phyloP scores from a whole-genome alignment of 2,888 invertebrate genomes.

The Drosophila bunnanda region DNA sequence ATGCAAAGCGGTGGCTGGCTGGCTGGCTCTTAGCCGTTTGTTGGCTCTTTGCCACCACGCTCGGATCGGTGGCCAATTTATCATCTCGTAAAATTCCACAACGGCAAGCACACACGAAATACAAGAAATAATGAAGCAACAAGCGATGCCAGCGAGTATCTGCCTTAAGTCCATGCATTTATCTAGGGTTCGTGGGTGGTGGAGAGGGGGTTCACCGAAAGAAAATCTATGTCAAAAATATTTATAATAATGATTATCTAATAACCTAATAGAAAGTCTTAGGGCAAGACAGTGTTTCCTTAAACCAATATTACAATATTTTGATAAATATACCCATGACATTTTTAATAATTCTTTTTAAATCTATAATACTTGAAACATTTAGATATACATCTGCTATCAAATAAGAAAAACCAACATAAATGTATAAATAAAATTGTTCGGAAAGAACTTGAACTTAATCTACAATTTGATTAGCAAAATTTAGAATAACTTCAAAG shows the following conservation, averaged over 20 bases:
- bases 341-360: background rate
- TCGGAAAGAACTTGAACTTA: too few species aligned
- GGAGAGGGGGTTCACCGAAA: background rate
- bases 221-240: background rate
- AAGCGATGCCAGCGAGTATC: conserved; percentile 44
- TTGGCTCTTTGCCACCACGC: conserved; percentile 75
- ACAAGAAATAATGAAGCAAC: conserved; percentile 58
- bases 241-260: background rate
- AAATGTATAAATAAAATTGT: too few species aligned
- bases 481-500: too few species aligned
- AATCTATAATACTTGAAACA: background rate
- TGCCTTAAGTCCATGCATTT: conserved; percentile 57
- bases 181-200: conserved; percentile 34
- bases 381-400: too few species aligned
- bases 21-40: conserved; percentile 34
- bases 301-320: background rate
- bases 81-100: conserved; percentile 76
- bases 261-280: background rate
- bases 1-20: conserved; percentile 57
- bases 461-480: too few species aligned
- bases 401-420: too few species aligned
- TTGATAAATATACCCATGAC: background rate
- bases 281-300: too few species aligned
- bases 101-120: conserved; percentile 32
- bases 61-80: conserved; percentile 74